Evolutionary conservation across 1,140 invertebrate species (phyloP).

Genomic region (Lasioglossum baleicum): DNA sequence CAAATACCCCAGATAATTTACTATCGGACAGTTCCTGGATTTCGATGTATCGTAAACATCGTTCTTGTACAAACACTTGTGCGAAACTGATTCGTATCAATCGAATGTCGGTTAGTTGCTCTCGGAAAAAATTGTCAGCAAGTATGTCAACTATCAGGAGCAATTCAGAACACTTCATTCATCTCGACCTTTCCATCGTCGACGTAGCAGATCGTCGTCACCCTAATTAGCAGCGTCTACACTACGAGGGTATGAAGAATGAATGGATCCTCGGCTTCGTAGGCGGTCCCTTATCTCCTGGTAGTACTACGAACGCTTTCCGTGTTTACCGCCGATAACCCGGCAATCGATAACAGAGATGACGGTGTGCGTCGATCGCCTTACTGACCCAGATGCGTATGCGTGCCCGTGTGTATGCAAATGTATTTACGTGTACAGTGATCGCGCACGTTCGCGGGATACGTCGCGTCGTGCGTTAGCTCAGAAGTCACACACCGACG

Average conservation of each 20-base stretch:
- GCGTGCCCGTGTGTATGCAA: neutral
- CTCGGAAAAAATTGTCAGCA: too few species aligned
- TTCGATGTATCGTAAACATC: neutral
- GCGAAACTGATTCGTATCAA: too few species aligned
- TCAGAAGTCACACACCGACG: too few species aligned
- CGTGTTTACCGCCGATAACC: conserved; percentile 61
- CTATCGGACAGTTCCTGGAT: neutral
- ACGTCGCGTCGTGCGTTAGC: neutral
- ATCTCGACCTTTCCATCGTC: neutral
- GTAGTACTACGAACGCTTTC: conserved; percentile 60
- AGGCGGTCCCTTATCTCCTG: conserved; percentile 53
- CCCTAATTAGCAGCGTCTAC: conserved; percentile 43
- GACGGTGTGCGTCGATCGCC: conserved; percentile 44
- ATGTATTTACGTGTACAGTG: too few species aligned
- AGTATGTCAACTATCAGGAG: too few species aligned
- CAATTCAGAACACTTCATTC: too few species aligned
- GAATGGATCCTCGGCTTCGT: conserved; percentile 49
- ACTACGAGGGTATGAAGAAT: conserved; percentile 44
- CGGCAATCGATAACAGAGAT: conserved; percentile 61
- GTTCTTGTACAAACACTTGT: too few species aligned
- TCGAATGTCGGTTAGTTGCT: too few species aligned
- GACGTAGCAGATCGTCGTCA: conserved; percentile 23
- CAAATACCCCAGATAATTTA: neutral
- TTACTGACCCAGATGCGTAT: conserved; percentile 59
- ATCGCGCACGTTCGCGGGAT: neutral